A percentile compares a stretch with the other conserved stretches of the same genome.
Conservation (phyloP, 2,113 vertebrate species). For the Formicarius rufipectus region DNA sequence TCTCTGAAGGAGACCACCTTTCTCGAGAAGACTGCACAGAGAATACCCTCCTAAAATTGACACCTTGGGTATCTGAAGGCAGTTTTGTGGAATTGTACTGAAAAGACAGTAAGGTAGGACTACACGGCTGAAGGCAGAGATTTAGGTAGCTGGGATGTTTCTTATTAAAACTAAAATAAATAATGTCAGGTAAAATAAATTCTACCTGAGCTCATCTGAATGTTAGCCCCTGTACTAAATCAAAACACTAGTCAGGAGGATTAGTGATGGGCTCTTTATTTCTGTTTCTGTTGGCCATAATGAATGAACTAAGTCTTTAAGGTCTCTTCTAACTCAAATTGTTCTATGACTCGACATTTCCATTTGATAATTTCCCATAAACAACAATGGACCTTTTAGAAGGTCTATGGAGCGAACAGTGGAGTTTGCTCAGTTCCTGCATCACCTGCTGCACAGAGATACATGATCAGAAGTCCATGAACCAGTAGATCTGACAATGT, state of each 20-base stretch:
- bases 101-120: neutral
- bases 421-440: neutral
- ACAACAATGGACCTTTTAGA: neutral
- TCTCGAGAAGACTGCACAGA: neutral
- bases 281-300: neutral
- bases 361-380: neutral
- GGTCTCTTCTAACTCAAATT: neutral
- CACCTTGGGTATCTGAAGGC: neutral
- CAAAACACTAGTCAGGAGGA: neutral
- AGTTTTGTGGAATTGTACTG: neutral
- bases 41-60: neutral
- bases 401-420: neutral
- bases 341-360: neutral
- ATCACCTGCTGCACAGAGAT: fast-evolving
- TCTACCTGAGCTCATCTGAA: neutral
- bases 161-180: neutral
- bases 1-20: neutral
- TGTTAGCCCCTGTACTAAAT: neutral
- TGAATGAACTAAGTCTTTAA: neutral
- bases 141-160: neutral
- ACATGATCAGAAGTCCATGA: fast-evolving
- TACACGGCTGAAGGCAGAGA: neutral
- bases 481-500: neutral
- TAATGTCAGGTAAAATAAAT: neutral
- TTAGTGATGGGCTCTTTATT: neutral